Base-by-base conservation (phyloP, 2,797 vertebrate genomes). In the Adrianichthys oophorus region DNA sequence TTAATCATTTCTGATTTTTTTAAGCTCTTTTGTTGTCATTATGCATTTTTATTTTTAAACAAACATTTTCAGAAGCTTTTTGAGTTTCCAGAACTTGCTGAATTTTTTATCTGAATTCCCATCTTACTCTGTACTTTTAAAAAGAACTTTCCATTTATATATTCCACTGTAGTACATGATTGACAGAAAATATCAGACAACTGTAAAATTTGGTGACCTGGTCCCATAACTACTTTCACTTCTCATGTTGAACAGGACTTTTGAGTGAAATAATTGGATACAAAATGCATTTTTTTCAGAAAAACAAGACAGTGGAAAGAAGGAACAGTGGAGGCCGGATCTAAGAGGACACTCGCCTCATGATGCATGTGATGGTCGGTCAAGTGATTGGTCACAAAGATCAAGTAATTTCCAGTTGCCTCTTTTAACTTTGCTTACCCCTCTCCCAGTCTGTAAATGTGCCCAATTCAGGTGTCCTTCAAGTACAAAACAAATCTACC, bases 321-420 rank as follows among this genome's bases (percentile, higher is more conserved):
- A 69, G 68, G 72, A 66, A 19, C 51, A 70, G 65, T 57, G 52
- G 78, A 72, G 74, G 82, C 78, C 85, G 82, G 83, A 79, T 76
- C 74, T 56, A 56, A 78, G 85, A 78, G 77, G 81, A 87, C 78
- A 82, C 84, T 82, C 86, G 72, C 80, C 26, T 83, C 32, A 2
- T 68, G 80, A 84, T 87, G 78, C 77, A 72, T 79, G 80, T 72
- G 81, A 90, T 89, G 87, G 84, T 85, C 86, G 87, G 84, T 85
- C 86, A 85, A 83, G 93, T 94, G 93, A 93, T 93, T 98, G 95
- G 95, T 98, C 95, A 93, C 93, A 94, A 92, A 94, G 92, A 92
- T 97, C 95, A 97, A 98, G 95, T 94, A 93, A 95, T 92, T 91
- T 91, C 92, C 93, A 94, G 94, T 93, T 93, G 93, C 90, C 93